Evolutionary conservation across 2,113 vertebrate genomes (phyloP).

Genomic region (Stercorarius parasiticus): DNA sequence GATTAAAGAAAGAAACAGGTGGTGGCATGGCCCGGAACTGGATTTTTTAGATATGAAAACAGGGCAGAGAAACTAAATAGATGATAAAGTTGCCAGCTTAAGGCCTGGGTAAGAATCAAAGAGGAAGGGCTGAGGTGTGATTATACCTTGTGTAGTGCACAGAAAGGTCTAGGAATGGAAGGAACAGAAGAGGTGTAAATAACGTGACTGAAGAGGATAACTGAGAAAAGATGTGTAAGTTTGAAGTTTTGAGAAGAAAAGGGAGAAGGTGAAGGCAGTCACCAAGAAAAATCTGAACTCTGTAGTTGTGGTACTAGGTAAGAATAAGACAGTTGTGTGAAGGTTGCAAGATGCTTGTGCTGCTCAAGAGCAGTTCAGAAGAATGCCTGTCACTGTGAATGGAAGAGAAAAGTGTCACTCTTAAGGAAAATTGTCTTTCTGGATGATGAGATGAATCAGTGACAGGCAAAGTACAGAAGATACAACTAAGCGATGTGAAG

Average conservation of each 20-base stretch:
- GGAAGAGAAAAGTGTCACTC: neutral
- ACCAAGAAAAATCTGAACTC: neutral
- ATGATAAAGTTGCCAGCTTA: neutral
- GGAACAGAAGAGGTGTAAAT: neutral
- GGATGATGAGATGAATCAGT: neutral
- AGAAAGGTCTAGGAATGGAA: neutral
- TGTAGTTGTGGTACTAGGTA: neutral
- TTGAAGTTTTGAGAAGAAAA: neutral
- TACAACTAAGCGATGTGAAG: neutral
- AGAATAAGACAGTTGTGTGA: neutral
- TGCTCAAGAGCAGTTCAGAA: neutral
- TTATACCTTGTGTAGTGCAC: neutral
- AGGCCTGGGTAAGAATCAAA: neutral
- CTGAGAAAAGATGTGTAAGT: neutral
- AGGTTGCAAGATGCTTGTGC: neutral
- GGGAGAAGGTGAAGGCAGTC: neutral
- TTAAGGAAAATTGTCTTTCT: neutral
- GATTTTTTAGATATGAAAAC: neutral
- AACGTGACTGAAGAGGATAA: neutral
- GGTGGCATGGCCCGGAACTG: neutral
- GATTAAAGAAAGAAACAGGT: neutral
- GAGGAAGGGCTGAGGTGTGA: neutral
- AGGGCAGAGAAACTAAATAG: neutral
- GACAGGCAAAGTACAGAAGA: neutral
- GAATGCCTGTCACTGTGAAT: neutral